These are phyloP conservation scores for Craterocephalus amniculus DNA, from an alignment of 2,797 vertebrate species.

Conservation along the genomic window DNA sequence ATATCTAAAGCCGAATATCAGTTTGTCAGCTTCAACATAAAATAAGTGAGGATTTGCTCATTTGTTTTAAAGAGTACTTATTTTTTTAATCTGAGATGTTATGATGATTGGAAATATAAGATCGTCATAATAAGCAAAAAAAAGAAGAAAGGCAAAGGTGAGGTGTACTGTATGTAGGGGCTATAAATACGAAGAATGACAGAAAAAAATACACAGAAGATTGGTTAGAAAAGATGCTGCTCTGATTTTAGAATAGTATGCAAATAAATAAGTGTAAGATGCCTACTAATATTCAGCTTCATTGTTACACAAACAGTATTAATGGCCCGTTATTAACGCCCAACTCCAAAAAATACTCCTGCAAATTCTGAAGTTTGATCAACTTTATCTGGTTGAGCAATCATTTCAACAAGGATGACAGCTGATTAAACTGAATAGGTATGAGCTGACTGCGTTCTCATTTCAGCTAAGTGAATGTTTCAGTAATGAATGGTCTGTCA, in stretches of 20 bases:
- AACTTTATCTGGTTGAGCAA: background rate
- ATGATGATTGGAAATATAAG: background rate
- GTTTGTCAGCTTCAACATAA: background rate
- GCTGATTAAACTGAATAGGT: conserved; percentile 45
- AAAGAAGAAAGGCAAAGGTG: background rate
- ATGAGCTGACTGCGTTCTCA: conserved; percentile 39
- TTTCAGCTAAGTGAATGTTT: conserved; percentile 17
- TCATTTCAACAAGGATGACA: conserved; percentile 13
- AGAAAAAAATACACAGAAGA: background rate
- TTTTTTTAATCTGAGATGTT: background rate
- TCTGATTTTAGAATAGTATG: background rate
- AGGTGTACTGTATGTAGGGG: background rate
- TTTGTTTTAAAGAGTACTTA: background rate
- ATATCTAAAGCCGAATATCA: too few relatives aligned
- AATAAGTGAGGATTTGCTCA: background rate
- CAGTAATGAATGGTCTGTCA: conserved; percentile 39
- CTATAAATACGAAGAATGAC: too few relatives aligned
- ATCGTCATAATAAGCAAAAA: background rate
- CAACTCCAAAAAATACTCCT: background rate
- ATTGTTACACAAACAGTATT: too few relatives aligned
- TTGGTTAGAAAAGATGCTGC: background rate
- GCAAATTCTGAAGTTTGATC: background rate
- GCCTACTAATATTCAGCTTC: background rate
- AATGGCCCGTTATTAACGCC: too few relatives aligned
- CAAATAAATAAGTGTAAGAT: background rate